phyloP scores from a whole-genome alignment of 2,888 invertebrate genomes.

The Stenurella melanura region DNA sequence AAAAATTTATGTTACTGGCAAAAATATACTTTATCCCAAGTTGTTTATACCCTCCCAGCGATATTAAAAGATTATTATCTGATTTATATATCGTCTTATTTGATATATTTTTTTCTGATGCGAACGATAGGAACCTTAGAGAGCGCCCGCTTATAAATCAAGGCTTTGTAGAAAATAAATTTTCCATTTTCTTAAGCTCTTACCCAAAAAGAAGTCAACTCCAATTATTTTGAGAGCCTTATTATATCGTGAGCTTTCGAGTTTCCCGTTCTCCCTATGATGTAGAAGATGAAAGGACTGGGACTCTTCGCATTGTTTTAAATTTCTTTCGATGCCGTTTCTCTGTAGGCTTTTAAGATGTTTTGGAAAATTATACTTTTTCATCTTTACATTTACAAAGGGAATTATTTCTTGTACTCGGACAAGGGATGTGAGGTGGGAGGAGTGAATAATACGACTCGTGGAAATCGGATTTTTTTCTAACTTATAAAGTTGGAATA shows the following conservation, averaged over 20 bases:
- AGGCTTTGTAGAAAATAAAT: conserved; percentile 27
- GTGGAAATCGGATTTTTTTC: background rate
- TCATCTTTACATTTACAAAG: background rate
- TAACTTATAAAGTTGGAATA: no score
- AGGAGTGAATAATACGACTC: background rate
- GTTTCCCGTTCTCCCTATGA: background rate
- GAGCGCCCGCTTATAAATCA: background rate
- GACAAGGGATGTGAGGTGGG: background rate
- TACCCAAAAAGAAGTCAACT: conserved; percentile 29
- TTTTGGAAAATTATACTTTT: conserved; percentile 27
- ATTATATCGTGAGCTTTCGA: background rate
- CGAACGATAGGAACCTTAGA: background rate
- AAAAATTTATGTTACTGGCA: background rate
- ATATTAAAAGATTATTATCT: background rate
- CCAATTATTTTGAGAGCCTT: conserved; percentile 32
- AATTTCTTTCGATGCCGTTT: conserved; percentile 16
- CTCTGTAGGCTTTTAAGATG: conserved; percentile 29
- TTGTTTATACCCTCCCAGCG: background rate
- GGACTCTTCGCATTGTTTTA: conserved; percentile 1
- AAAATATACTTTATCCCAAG: background rate
- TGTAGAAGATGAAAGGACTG: conserved; percentile 10
- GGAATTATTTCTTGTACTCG: background rate
- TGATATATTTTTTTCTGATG: conserved; percentile 8
- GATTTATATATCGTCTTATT: conserved; percentile 19
- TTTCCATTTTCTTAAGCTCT: conserved; percentile 26